Base-by-base conservation (phyloP, 2,113 vertebrate species). In the Neolamprologus kungweensis region DNA sequence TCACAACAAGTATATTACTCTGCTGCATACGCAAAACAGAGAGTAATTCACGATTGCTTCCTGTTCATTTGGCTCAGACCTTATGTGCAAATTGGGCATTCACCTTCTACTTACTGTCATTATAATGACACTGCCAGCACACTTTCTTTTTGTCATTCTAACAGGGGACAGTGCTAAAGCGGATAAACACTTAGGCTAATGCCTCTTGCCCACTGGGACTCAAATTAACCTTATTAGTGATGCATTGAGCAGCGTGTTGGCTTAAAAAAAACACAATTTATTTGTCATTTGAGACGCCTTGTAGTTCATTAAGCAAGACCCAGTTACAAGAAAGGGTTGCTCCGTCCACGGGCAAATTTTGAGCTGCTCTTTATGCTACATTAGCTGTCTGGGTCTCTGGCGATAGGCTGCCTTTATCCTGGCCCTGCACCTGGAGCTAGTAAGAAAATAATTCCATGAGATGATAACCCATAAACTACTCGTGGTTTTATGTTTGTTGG, bases 191-290 rank as follows among this genome's bases (percentile, higher is more conserved):
- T 89, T 83, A 91, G 33, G 75, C 86, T 91, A 93, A 95, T 94
- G 88, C 91, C 71, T 90, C 53, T 31, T 78, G 90, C 90, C 89
- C 88, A 42, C 10, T 89, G 90, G 89, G 93, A 87, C 91, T 91
- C 82, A 88, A 94, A 95, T 95, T 94, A 94, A 93, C 95, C 91
- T 91, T 92, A 94, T 95, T 94, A 93, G 87, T 88, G 83, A 95
- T 93, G 93, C 93, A 93, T 68, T 81, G 84, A 90, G 89, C 82
- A 93, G 83, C 90, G 87, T 80, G 83, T 93, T 86, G 79, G 81
- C 71, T 83, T 63, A 89, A 90, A 88, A 81, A 84, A 91, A 60
- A 54, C 53, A 85, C 91, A 35, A 91, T 92, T 91, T 95, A 94
- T 94, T 95, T 95, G 90, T 94, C 92, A 94, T 95, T 93, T 88